Conservation (phyloP, 2,888 invertebrate species). For the Aspidapion aeneum region DNA sequence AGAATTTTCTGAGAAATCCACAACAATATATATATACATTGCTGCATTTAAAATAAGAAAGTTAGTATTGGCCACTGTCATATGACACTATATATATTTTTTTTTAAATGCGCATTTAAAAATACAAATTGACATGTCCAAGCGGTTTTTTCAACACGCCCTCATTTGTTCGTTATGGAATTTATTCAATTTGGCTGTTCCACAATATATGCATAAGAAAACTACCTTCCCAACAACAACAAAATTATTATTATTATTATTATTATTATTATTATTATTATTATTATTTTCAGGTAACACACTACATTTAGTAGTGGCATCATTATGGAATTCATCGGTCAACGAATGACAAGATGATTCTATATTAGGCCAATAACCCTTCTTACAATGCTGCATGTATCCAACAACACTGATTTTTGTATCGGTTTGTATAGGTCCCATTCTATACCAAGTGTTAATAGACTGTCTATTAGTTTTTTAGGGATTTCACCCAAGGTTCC, state of each 20-base stretch:
- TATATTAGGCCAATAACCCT: neutral
- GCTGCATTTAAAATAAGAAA: too few relatives aligned
- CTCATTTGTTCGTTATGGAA: too few relatives aligned
- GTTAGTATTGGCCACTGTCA: too few relatives aligned
- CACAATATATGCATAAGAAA: too few relatives aligned
- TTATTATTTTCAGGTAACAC: neutral
- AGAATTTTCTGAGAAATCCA: too few relatives aligned
- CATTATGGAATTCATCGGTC: neutral
- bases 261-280: neutral
- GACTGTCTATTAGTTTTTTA: neutral
- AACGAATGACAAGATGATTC: neutral
- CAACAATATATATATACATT: too few relatives aligned
- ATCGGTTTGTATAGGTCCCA: neutral
- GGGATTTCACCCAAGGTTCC: neutral
- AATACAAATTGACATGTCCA: too few relatives aligned
- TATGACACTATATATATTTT: too few relatives aligned
- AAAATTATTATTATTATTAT: neutral
- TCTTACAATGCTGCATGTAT: constrained; percentile 4
- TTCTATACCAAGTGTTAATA: neutral
- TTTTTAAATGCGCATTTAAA: too few relatives aligned
- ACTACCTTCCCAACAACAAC: too few relatives aligned
- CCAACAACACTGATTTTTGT: constrained; percentile 1
- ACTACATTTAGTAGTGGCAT: neutral
- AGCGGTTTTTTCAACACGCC: too few relatives aligned
- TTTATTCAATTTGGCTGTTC: too few relatives aligned